Evolutionary conservation across 1,140 invertebrate genomes (phyloP).

Genomic region (roundworm (Caenorhabditis elegans)): WBcel235 BX284603.4:12998501-12999000

Average conservation of each 20-base stretch:
- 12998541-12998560: background rate
- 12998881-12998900: no score
- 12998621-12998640: background rate
- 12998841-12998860: no score
- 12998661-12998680: slow-evolving; percentile 3
- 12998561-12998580: background rate
- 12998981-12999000: no score
- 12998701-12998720: background rate
- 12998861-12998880: slow-evolving; percentile 25
- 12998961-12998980: no score
- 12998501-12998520: background rate
- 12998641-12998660: background rate
- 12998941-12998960: no score
- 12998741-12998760: slow-evolving; percentile 60
- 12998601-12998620: background rate
- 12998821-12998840: no score
- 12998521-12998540: background rate
- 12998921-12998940: no score
- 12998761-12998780: slow-evolving; percentile 66
- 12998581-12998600: background rate
- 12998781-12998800: slow-evolving; percentile 44
- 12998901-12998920: no score
- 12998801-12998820: no score
- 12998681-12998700: no score
- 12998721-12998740: slow-evolving; percentile 62